A percentile compares a stretch with the other conserved stretches of the same genome.
phyloP scores from a whole-genome alignment of 2,113 vertebrate genomes.

The Caranx melampygus region DNA sequence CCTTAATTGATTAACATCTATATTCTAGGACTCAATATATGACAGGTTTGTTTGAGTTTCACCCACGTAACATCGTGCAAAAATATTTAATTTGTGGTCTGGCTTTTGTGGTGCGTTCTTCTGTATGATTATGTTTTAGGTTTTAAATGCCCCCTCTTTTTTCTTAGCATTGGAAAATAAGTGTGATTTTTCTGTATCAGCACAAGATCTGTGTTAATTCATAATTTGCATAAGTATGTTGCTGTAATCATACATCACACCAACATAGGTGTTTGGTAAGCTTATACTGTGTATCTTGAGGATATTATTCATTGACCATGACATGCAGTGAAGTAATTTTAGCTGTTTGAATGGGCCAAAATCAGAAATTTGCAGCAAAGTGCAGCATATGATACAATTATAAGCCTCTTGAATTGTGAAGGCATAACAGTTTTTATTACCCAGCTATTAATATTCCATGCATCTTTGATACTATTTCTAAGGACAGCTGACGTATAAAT shows the following conservation, averaged over 20 bases:
- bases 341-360: not conserved
- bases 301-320: not conserved
- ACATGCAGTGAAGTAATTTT: too few relatives aligned
- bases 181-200: not conserved
- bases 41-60: not conserved
- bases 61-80: not conserved
- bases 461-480: not conserved
- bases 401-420: not conserved
- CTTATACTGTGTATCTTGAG: not conserved
- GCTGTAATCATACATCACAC: not conserved
- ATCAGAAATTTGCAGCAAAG: not conserved
- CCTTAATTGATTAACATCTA: not conserved
- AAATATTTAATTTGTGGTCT: not conserved
- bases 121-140: not conserved
- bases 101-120: not conserved
- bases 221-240: not conserved
- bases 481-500: not conserved
- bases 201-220: not conserved
- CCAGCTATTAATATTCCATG: not conserved
- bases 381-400: not conserved
- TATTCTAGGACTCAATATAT: not conserved
- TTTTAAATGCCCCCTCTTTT: not conserved
- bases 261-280: not conserved
- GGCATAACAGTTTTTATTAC: not conserved
- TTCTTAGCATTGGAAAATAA: not conserved